phyloP scores from a whole-genome alignment of 2,113 vertebrate species.

The Raja brachyura region DNA sequence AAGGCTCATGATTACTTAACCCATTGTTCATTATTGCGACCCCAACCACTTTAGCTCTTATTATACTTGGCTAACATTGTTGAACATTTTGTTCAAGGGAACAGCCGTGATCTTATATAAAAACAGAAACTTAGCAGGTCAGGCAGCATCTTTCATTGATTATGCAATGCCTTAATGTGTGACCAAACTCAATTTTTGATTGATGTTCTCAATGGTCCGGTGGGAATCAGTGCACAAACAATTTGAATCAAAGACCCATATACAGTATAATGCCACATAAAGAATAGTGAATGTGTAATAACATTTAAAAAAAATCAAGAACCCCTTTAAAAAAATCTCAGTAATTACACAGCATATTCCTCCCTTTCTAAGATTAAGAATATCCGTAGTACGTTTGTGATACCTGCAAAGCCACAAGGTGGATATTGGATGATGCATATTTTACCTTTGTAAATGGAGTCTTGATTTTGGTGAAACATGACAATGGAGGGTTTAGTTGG shows the following conservation, averaged over 20 bases:
- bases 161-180: not conserved
- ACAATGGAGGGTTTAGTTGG: not conserved
- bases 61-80: not conserved
- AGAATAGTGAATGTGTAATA: not conserved
- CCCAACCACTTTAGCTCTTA: not conserved
- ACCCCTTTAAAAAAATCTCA: not conserved
- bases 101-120: not conserved
- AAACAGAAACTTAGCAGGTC: too few species aligned
- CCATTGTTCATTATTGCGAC: not conserved
- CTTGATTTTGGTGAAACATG: not conserved
- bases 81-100: not conserved
- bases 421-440: too few species aligned
- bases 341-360: not conserved
- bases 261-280: not conserved
- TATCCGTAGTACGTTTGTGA: not conserved
- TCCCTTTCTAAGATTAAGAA: not conserved
- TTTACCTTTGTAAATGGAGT: not conserved
- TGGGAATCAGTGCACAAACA: not conserved
- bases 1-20: not conserved
- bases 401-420: not conserved
- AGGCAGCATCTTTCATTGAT: not conserved
- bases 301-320: not conserved
- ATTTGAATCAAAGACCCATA: not conserved
- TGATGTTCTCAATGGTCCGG: not conserved
- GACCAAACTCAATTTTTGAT: not conserved